Conservation (phyloP, 2,888 invertebrate species). For the Epirrhoe tristata region DNA sequence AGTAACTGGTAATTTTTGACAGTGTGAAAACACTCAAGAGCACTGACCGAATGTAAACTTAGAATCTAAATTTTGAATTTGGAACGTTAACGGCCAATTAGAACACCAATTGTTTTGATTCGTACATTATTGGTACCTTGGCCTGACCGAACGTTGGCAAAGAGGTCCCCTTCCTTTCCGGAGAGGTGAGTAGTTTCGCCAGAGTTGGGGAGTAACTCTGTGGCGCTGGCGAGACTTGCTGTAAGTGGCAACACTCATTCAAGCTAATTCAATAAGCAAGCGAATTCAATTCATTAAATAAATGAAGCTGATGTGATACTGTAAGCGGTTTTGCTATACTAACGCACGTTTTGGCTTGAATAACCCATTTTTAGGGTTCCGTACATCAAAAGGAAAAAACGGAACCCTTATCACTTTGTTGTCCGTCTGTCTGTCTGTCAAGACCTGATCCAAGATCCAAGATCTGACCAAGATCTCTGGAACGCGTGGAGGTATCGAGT, state of each 20-base stretch:
- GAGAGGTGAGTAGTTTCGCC: conserved; percentile 91
- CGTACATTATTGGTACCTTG: conserved; percentile 78
- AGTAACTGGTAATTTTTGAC: no score
- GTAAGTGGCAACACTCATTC: conserved; percentile 84
- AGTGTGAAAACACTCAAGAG: conserved; percentile 20
- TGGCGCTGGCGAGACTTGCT: conserved; percentile 84
- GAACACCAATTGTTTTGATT: conserved; percentile 76
- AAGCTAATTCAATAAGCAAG: conserved; percentile 58
- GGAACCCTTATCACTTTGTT: no score
- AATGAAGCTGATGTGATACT: conserved; percentile 42
- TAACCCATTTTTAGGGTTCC: not conserved
- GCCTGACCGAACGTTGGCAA: conserved; percentile 83
- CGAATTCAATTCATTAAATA: conserved; percentile 41
- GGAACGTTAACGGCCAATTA: conserved; percentile 79
- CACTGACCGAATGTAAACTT: conserved; percentile 52
- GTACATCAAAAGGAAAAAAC: no score
- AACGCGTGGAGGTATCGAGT: no score
- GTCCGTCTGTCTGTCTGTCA: no score
- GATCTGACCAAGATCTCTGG: no score
- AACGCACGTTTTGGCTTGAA: conserved; percentile 5
- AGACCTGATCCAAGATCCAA: no score
- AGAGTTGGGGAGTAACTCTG: conserved; percentile 92
- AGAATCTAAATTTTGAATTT: conserved; percentile 83
- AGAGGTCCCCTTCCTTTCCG: conserved; percentile 79
- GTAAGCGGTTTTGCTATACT: conserved; percentile 39